Percentiles rank a stretch among this genome's conserved stretches.
phyloP scores from a whole-genome alignment of 2,888 invertebrate genomes.

The Dilophus febrilis region DNA sequence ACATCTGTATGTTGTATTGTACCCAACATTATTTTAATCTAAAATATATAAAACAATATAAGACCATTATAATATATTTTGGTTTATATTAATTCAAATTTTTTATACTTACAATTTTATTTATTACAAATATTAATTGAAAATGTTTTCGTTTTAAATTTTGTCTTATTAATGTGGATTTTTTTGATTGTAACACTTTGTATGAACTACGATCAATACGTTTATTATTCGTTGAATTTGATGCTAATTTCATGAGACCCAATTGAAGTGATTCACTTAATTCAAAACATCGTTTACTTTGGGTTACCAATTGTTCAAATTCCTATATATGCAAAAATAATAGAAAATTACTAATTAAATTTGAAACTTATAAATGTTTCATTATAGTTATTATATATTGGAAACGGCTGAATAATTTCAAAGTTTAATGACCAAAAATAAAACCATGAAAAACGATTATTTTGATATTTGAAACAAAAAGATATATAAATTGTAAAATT shows the following conservation, averaged over 20 bases:
- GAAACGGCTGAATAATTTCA: too few relatives aligned
- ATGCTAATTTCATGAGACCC: constrained; percentile 8
- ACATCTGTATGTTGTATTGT: constrained; percentile 9
- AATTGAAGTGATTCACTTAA: constrained; percentile 9
- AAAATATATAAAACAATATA: background rate
- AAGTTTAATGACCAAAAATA: too few relatives aligned
- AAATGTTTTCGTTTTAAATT: constrained; percentile 15
- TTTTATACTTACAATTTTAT: constrained; percentile 20
- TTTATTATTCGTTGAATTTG: constrained; percentile 14
- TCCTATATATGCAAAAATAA: constrained; percentile 15
- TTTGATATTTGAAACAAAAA: too few relatives aligned
- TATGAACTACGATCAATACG: constrained; percentile 27
- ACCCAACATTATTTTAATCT: constrained; percentile 12
- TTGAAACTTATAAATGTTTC: too few relatives aligned
- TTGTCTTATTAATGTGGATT: constrained; percentile 11
- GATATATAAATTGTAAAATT: too few relatives aligned
- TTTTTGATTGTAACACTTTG: constrained; percentile 19
- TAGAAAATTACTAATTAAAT: background rate
- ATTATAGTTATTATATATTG: too few relatives aligned
- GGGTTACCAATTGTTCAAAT: constrained; percentile 19
- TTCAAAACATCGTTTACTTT: constrained; percentile 12
- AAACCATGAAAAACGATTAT: too few relatives aligned
- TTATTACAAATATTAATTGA: constrained; percentile 25
- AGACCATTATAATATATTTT: too few relatives aligned
- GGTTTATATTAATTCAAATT: too few relatives aligned